Base-by-base conservation (phyloP, 2,797 vertebrate genomes). In the Oreochromis mossambicus region DNA sequence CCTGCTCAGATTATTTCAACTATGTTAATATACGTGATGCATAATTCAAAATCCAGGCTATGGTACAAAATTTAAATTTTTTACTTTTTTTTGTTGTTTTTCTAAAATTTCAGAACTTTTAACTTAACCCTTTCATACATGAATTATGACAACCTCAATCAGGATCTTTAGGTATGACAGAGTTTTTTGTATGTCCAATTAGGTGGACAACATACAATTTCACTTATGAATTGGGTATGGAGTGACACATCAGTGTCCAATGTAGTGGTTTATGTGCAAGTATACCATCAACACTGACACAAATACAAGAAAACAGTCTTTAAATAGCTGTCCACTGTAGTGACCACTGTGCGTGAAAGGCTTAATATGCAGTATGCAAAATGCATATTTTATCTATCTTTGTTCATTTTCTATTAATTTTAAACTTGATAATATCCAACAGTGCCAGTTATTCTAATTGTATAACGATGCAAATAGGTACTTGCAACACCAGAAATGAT, bases 141-240 rank as follows among this genome's bases (percentile, higher is more conserved):
- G 8, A 34, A 6, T 58, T 58, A 34, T 58, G 0, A 34, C 56
- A 34, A 34, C 29, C 0, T 58, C 15, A 58, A 0, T 32, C 26
- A 32, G 55, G 55, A 58, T 34, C 56, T 58, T 58, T 58, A 19
- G 29, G 29, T 5, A 58, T 19, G 0, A 19, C 29, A 58, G 1
- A 58, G 29, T 58, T 58, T 58, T 58, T 58, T 34, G 19, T 15
- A 34, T 58, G 5, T 15, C 29, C 29, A 58, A 19, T 0, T 34
- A 34, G 56, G 56, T 58, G 56, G 15, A 58, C 29, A 58, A 19
- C 56, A 58, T 58, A 19, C 0, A 1, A 34, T 58, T 58, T 34
- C 29, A 58, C 56, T 58, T 58, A 58, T 32, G 5, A 32, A 19
- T 4, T 0, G 2, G 32, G 15, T 1, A 34, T 19, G 15, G 1